These are phyloP conservation scores for Frankliniella intonsa DNA, from an alignment of 2,888 invertebrate genomes.

Conservation along the genomic window DNA sequence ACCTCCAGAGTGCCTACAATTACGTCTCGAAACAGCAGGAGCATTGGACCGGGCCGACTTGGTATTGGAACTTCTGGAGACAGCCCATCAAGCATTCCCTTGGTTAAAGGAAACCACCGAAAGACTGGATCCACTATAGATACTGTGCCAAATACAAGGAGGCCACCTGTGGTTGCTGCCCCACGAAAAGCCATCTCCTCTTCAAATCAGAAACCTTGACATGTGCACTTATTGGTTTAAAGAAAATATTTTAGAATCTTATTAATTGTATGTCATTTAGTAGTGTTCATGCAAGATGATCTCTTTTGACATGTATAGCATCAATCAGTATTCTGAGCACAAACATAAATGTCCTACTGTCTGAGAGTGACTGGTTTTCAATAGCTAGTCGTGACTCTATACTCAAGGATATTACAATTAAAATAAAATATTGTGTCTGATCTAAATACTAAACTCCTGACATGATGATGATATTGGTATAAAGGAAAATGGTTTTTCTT, in stretches of 20 bases:
- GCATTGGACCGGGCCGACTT: not conserved
- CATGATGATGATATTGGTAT: no score
- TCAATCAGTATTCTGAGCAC: not conserved
- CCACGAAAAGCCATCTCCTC: not conserved
- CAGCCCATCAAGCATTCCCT: constrained; percentile 1
- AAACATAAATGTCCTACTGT: not conserved
- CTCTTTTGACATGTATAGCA: not conserved
- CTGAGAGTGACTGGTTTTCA: no score
- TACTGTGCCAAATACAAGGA: constrained; percentile 5
- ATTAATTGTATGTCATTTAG: no score
- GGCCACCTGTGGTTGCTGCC: not conserved
- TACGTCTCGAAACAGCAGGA: not conserved
- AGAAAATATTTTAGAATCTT: no score
- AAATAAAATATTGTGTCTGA: no score
- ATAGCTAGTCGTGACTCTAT: no score
- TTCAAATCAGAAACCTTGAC: not conserved
- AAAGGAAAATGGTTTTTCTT: not conserved
- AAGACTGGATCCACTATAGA: constrained; percentile 8
- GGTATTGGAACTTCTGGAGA: not conserved
- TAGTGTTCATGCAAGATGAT: no score
- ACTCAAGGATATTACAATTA: no score
- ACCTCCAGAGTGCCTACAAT: not conserved
- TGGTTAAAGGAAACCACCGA: constrained; percentile 15
- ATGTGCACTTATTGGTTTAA: not conserved
- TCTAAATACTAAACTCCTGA: no score